A percentile compares a stretch with the other conserved stretches of the same genome.
phyloP scores from a whole-genome alignment of 2,888 invertebrate genomes.

The Linnaemya vulpina region DNA sequence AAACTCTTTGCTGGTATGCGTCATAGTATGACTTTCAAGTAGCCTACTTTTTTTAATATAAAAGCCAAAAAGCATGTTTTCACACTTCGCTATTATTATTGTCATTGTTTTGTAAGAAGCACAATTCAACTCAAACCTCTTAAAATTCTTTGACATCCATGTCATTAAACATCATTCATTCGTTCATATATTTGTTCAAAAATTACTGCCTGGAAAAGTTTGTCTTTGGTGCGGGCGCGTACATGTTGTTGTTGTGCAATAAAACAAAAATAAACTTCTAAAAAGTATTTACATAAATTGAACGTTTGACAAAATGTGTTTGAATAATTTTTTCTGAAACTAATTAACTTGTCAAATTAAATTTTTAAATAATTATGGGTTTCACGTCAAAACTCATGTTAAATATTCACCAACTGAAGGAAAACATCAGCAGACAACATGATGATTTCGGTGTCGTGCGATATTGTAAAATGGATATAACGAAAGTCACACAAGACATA shows the following conservation, averaged over 20 bases:
- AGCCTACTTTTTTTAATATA: constrained; percentile 6
- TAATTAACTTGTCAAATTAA: constrained; percentile 60
- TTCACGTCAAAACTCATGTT: constrained; percentile 7
- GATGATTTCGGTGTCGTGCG: not conserved
- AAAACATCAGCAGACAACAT: not conserved
- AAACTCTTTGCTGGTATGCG: constrained; percentile 17
- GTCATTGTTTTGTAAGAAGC: constrained; percentile 18
- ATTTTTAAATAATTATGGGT: constrained; percentile 43
- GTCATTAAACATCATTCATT: constrained; percentile 51
- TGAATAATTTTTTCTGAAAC: constrained; percentile 15
- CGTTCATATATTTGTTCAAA: constrained; percentile 29
- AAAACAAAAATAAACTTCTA: not conserved
- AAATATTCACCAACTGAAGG: not conserved
- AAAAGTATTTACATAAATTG: constrained; percentile 55
- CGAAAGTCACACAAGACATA: no score
- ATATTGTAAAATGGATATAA: not conserved
- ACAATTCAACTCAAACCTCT: constrained; percentile 39
- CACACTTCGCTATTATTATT: constrained; percentile 45
- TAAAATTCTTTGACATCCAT: constrained; percentile 54
- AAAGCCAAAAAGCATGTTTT: constrained; percentile 39
- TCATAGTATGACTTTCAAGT: not conserved
- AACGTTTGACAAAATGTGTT: constrained; percentile 50
- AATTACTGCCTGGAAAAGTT: constrained; percentile 36
- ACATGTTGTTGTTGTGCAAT: not conserved
- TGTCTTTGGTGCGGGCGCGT: not conserved